Evolutionary conservation across 2,888 invertebrate genomes (phyloP), one percentile per base, ranked within the genome.

Genomic region (Cosmia trapezina): DNA sequence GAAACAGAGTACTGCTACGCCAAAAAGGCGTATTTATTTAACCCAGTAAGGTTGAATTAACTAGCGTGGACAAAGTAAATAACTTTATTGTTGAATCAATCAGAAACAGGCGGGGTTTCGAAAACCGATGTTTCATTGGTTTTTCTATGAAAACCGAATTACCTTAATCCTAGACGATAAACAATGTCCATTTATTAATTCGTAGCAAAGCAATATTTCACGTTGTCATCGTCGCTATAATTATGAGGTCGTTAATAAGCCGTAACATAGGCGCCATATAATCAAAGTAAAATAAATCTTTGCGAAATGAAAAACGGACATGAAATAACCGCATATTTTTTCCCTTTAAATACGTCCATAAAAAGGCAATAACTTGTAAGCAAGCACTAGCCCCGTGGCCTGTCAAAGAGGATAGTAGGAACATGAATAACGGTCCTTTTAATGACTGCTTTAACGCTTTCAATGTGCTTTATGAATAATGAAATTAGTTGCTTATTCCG

Each of bases 391-490:
- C 93, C 90, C 87, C 78, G 89, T 85, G 86, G 91, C 92, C 92
- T 93, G 95, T 95, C 96, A 94, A 91, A 93, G 89, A 90, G 92
- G 95, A 95, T 95, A 94, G 95, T 93, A 94, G 91, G 89, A 93
- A 91, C 91, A 94, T 95, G 94, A 96, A 92, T 93, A 93, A 96
- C 92, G 92, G 88, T 87, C 89, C 83, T 87, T 93, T 94, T 95
- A 96, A 96, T 95, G 95, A 96, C 93, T 94, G 93, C 95, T 93
- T 95, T 95, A 94, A 92, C 95, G 96, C 94, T 94, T 95, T 92
- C 94, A 95, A 96, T 96, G 94, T 95, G 94, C 94, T 95, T 95
- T 96, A 95, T 95, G 96, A 95, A 96, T 96, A 96, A 96, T 95
- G 91, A 95, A 96, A 96, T 96, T 95, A 95, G 95, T 93, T 93